Evolutionary conservation across 2,113 vertebrate genomes (phyloP), one percentile per base, ranked within the genome.

Genomic region (Platysternon megacephalum): DNA sequence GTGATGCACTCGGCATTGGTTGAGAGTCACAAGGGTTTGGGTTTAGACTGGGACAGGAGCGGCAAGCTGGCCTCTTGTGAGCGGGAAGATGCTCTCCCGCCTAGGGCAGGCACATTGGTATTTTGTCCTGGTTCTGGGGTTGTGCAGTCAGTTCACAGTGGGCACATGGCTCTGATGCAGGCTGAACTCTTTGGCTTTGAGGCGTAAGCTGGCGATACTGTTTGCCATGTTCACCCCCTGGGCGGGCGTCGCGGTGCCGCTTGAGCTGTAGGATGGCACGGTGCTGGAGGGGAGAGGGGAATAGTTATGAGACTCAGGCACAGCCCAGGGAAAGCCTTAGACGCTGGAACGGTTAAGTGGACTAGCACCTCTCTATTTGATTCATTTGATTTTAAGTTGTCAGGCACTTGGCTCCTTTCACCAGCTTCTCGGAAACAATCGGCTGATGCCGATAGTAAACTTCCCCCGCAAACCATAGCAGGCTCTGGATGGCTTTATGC

Each of bases 111-210:
- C 90, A 53, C 2, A 3, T 82, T 56, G 81, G 51, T 65, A 79
- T 89, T 49, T 87, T 89, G 83, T 90, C 93, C 93, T 11, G 72
- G 65, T 35, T 28, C 4, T 48, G 42, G 6, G 74, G 44, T 42
- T 46, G 1, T 39, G 55, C 49, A 19, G 44, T 99, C 98, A 99
- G 98, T 99, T 98, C 97, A 99, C 98, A 0, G 99, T 98, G 2
- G 99, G 98, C 91, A 99, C 98, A 86, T 99, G 98, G 96, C 97
- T 99, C 93, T 98, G 98, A 61, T 99, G 98, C 53, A 99, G 98
- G 93, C 98, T 99, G 98, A 98, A 99, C 97, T 99, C 98, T 90
- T 99, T 99, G 98, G 98, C 98, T 95, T 99, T 99, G 94, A 99
- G 98, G 32, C 98, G 98, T 55, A 99, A 98, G 95, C 98, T 99